A percentile compares a stretch with the other conserved stretches of the same genome.
Evolutionary conservation across 2,113 vertebrate species (phyloP).

Genomic region (Sarotherodon lohbergeri): DNA sequence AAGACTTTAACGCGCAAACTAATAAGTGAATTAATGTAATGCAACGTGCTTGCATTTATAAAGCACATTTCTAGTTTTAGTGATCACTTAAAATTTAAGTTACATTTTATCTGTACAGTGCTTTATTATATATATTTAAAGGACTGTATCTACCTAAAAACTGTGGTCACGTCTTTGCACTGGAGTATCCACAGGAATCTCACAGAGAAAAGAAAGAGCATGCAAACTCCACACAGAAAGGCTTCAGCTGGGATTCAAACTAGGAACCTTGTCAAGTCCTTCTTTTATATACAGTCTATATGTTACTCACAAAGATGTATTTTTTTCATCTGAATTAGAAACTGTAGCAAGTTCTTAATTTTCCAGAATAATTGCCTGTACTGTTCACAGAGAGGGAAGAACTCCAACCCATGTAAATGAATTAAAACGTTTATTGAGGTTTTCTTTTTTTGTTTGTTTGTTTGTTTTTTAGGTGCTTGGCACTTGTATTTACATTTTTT

Average conservation of each 20-base stretch:
- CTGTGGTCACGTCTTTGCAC: not conserved
- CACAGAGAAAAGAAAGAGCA: not conserved
- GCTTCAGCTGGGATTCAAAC: not conserved
- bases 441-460: not conserved
- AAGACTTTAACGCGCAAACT: not conserved
- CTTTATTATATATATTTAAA: not conserved
- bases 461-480: constrained; percentile 84
- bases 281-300: not conserved
- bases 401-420: constrained; percentile 46
- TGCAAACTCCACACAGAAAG: not conserved
- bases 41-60: not conserved
- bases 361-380: not conserved
- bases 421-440: constrained; percentile 87
- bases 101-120: not conserved
- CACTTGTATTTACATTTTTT: constrained; percentile 90
- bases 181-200: not conserved
- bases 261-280: not conserved
- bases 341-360: not conserved
- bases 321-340: not conserved
- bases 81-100: not conserved
- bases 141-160: not conserved
- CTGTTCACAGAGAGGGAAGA: not conserved
- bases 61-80: not conserved
- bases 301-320: fast-evolving
- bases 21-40: not conserved